Evolutionary conservation across 2,888 invertebrate genomes (phyloP).

Genomic region (Nomada hirtipes): DNA sequence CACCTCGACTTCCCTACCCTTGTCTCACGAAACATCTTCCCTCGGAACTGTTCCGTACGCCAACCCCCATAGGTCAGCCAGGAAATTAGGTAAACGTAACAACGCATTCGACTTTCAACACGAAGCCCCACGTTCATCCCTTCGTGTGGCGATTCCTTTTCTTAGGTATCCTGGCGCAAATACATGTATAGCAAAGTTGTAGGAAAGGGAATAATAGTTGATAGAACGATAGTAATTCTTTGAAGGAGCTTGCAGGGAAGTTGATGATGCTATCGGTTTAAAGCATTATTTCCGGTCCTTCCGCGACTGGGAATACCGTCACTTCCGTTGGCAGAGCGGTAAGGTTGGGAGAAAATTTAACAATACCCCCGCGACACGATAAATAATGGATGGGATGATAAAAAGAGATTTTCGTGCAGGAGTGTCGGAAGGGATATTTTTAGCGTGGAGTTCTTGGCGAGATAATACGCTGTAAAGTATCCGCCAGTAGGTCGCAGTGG

Average conservation of each 20-base stretch:
- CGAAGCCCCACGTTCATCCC: not conserved
- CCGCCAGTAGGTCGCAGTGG: not conserved
- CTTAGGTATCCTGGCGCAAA: too few relatives aligned
- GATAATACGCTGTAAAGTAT: not conserved
- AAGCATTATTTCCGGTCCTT: constrained; percentile 50
- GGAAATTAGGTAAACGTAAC: constrained; percentile 13
- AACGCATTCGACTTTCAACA: constrained; percentile 7
- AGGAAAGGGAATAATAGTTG: not conserved
- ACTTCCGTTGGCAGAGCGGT: not conserved
- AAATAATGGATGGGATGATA: constrained; percentile 9
- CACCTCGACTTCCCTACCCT: constrained; percentile 1
- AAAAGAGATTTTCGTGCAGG: not conserved
- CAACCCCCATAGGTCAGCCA: not conserved
- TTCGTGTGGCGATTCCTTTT: not conserved
- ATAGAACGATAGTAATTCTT: constrained; percentile 8
- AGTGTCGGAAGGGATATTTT: not conserved
- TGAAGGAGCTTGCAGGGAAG: constrained; percentile 14
- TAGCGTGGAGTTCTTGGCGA: not conserved
- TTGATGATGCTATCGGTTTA: constrained; percentile 51
- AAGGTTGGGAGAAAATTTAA: not conserved
- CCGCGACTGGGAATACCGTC: constrained; percentile 4
- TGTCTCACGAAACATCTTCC: not conserved
- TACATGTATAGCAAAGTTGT: too few relatives aligned
- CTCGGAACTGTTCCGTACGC: not conserved
- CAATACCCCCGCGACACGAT: constrained; percentile 19